These are phyloP conservation scores for Pteromalus puparum DNA, from an alignment of 1,140 invertebrate genomes.

Conservation along the genomic window DNA sequence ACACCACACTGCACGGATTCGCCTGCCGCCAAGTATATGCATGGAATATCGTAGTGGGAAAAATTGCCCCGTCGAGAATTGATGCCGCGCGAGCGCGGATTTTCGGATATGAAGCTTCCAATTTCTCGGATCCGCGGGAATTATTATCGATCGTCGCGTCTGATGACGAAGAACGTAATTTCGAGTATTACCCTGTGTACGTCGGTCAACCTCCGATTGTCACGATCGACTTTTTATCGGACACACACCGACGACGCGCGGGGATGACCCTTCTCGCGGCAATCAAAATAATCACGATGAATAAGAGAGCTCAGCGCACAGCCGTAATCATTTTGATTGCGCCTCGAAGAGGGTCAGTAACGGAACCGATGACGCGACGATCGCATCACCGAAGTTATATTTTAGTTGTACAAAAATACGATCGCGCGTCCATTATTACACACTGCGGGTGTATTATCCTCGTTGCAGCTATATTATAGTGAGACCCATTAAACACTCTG, in stretches of 20 bases:
- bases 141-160: no score
- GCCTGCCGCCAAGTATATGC: neutral
- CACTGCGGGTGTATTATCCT: neutral
- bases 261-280: neutral
- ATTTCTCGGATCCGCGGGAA: no score
- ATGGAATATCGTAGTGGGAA: slow-evolving; percentile 3
- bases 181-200: no score
- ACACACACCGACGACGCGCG: no score
- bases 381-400: neutral
- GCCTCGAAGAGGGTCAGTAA: neutral
- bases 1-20: no score
- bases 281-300: neutral
- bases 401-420: neutral
- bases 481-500: no score
- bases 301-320: neutral
- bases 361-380: neutral
- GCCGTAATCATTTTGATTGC: neutral
- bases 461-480: no score
- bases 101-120: no score
- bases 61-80: neutral
- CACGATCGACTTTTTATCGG: neutral
- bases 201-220: neutral
- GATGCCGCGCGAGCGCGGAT: neutral
- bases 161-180: neutral
- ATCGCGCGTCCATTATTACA: neutral